These are phyloP conservation scores for Clepsis dumicolana DNA, from an alignment of 2,888 invertebrate genomes.

Conservation along the genomic window DNA sequence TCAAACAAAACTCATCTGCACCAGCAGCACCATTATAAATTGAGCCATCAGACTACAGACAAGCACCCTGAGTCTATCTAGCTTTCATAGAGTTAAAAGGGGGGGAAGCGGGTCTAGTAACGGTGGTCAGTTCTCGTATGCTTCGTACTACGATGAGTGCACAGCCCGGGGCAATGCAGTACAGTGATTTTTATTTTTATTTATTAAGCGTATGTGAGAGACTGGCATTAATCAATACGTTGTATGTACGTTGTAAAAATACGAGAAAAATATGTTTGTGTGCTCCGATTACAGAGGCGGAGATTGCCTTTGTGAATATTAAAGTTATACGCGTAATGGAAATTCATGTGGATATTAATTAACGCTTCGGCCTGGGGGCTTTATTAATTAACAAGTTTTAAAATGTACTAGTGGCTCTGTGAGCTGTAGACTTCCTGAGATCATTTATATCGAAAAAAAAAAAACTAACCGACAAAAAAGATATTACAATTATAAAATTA, in stretches of 20 bases:
- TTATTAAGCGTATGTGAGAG: constrained; percentile 66
- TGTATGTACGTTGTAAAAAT: constrained; percentile 57
- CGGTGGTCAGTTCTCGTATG: constrained; percentile 50
- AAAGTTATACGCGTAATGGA: not conserved
- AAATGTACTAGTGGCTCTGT: no score
- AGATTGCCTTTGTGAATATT: constrained; percentile 31
- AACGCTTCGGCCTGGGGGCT: not conserved
- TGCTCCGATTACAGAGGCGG: constrained; percentile 56
- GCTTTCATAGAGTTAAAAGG: constrained; percentile 42
- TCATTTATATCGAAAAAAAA: no score
- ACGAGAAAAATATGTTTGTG: constrained; percentile 58
- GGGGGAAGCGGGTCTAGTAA: constrained; percentile 46
- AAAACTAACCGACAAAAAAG: no score
- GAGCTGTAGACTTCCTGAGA: no score
- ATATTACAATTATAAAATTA: no score
- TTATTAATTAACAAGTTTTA: no score
- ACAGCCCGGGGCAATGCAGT: constrained; percentile 65
- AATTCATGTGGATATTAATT: constrained; percentile 15
- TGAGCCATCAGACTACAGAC: constrained; percentile 51
- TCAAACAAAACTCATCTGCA: constrained; percentile 65
- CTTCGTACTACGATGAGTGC: constrained; percentile 52
- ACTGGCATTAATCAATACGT: constrained; percentile 73
- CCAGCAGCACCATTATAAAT: constrained; percentile 55
- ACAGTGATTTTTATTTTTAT: constrained; percentile 66
- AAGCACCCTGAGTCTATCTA: constrained; percentile 48